Percentiles rank a stretch among this genome's conserved stretches.
Evolutionary conservation across 2,797 vertebrate genomes (phyloP).

Genomic region (Gobio occitaniae): DNA sequence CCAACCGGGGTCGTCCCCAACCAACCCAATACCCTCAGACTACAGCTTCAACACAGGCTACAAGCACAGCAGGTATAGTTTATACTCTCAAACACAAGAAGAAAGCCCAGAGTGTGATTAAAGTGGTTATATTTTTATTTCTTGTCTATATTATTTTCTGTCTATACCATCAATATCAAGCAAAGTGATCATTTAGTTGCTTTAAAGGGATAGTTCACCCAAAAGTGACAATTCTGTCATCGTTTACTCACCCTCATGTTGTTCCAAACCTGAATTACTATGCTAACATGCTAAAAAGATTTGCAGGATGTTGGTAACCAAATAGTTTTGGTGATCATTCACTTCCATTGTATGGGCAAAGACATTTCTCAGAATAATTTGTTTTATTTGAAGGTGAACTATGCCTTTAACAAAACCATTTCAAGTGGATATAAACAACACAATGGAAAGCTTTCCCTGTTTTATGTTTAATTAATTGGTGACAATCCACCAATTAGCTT

Average conservation of each 20-base stretch:
- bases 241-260: background rate
- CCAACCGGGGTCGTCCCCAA: constrained; percentile 84
- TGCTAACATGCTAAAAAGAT: no score
- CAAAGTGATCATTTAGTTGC: background rate
- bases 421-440: background rate
- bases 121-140: background rate
- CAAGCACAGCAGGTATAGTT: constrained; percentile 93
- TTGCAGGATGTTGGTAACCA: background rate
- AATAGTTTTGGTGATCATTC: background rate
- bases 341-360: background rate
- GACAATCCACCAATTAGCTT: background rate
- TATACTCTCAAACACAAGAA: background rate
- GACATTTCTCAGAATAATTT: no score
- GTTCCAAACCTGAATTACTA: no score
- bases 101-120: background rate
- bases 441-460: background rate
- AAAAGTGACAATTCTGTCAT: background rate
- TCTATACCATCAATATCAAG: background rate
- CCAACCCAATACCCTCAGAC: constrained; percentile 93
- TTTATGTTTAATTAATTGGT: background rate
- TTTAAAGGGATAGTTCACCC: background rate
- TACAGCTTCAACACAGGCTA: constrained; percentile 95
- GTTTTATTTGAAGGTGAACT: background rate
- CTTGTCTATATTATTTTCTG: background rate
- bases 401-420: background rate